Evolutionary conservation across 2,113 vertebrate species (phyloP), one percentile per base, ranked within the genome.

Genomic region (Rutilus rutilus): DNA sequence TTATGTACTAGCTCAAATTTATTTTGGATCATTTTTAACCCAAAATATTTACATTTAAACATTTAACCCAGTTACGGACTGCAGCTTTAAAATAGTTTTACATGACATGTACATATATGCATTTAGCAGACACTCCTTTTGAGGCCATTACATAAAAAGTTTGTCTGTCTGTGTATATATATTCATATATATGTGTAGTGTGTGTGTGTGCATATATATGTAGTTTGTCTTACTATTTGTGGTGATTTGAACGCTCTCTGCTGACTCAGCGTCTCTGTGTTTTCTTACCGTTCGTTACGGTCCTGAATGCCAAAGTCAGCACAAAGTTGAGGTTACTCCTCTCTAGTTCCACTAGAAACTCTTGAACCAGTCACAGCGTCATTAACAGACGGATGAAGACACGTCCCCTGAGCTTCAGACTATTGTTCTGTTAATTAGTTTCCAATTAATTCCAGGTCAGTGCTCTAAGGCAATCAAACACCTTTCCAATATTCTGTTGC

Each of bases 361-460:
- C 15, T 69, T 69, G 30, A 36, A 69, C 7, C 65, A 67, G 52
- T 19, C 27, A 7, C 25, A 23, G 54, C 2, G 19, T 57, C 8
- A 57, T 57, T 57, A 57, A 57, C 54, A 57, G 54, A 57, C 54
- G 6, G 54, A 7, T 82, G 59, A 84, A 80, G 81, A 54, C 86
- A 21, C n/a, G 54, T 33, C 83, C 86, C 86, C 73, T 75, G 45
- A 73, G 89, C 73, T 42, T 69, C 59, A 33, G 42, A 64, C 39
- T 76, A 27, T 71, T 90, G 85, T 88, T 92, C 88, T 80, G 86
- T 85, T 87, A 92, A 88, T 92, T 89, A 89, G 81, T 85, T 65
- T 21, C 59, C 83, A 90, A 92, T 91, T 62, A 90, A 89, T 91
- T 86, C 89, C 77, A 71, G 23, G 52, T 39, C 62, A 30, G 64